A percentile compares a stretch with the other conserved stretches of the same genome.
Evolutionary conservation across 2,113 vertebrate genomes (phyloP).

Genomic region (Pteruthius melanotis): DNA sequence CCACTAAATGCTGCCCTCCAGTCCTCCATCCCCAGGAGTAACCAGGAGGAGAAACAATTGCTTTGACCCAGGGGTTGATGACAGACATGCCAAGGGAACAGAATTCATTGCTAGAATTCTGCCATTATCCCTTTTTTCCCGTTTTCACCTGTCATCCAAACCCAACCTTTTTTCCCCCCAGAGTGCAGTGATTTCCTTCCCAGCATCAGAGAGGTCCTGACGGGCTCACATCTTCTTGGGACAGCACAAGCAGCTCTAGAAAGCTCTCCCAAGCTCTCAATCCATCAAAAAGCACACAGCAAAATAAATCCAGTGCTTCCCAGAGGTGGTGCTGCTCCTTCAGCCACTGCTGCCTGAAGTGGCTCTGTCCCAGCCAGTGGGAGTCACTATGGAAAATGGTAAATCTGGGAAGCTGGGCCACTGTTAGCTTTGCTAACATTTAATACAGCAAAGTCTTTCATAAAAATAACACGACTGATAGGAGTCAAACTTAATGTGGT

Average conservation of each 20-base stretch:
- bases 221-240: not conserved
- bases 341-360: not conserved
- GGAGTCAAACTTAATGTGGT: slow-evolving; percentile 22
- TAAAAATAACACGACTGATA: slow-evolving; percentile 2
- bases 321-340: not conserved
- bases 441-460: not conserved
- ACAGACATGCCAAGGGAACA: not conserved
- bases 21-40: not conserved
- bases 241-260: not conserved
- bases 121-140: not conserved
- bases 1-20: not conserved
- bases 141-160: not conserved
- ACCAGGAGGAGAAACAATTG: not conserved
- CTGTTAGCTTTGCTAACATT: not conserved
- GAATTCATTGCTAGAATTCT: not conserved
- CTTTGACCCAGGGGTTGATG: not conserved
- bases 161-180: no score
- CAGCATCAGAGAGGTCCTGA: not conserved
- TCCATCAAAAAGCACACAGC: not conserved
- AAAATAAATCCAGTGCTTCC: not conserved
- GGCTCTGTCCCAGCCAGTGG: not conserved
- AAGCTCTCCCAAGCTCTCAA: not conserved
- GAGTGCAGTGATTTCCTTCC: not conserved
- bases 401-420: not conserved
- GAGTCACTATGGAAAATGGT: not conserved